These are phyloP conservation scores for Buceros bicornis DNA, from an alignment of 2,797 vertebrate species.

Conservation along the genomic window DNA sequence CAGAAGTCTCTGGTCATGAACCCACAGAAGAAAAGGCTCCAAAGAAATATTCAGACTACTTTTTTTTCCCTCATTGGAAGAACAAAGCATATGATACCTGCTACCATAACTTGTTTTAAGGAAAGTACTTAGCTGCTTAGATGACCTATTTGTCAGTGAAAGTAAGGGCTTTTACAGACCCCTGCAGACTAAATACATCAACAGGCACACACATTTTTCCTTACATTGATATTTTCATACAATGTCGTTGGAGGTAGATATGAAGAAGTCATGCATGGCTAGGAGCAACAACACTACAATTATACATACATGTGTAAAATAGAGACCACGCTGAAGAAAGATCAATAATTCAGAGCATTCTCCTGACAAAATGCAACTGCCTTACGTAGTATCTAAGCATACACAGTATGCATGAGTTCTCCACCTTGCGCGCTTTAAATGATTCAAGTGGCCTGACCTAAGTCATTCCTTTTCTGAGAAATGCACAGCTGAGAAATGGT, in stretches of 20 bases:
- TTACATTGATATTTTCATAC: not conserved
- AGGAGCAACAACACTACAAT: rapidly evolving
- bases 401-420: not conserved
- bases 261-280: not conserved
- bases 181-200: not conserved
- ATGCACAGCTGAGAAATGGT: not conserved
- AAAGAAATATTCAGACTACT: not conserved
- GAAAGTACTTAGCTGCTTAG: not conserved
- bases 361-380: not conserved
- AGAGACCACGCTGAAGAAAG: not conserved
- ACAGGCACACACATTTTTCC: not conserved
- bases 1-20: not conserved
- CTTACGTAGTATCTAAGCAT: rapidly evolving
- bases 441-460: not conserved
- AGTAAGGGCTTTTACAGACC: not conserved
- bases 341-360: not conserved
- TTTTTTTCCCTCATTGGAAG: not conserved
- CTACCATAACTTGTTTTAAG: not conserved
- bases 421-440: not conserved
- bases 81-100: not conserved
- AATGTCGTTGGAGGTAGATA: not conserved
- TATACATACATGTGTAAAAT: not conserved
- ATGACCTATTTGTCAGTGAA: not conserved
- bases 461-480: not conserved
- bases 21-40: not conserved